Evolutionary conservation across 1,140 invertebrate species (phyloP).

Genomic region (Vanessa atalanta): DNA sequence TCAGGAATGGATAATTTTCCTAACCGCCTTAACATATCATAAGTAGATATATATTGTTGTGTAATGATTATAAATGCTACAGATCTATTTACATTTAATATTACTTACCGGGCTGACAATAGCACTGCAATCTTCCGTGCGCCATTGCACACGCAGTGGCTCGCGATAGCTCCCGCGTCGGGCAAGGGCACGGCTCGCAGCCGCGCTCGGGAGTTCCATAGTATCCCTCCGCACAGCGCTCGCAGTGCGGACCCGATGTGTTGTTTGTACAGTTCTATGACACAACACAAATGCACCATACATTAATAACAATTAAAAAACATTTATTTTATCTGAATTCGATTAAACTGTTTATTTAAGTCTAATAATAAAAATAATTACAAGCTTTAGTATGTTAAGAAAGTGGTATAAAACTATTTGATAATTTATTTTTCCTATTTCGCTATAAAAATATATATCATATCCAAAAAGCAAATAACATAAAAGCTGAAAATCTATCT

Average conservation of each 20-base stretch:
- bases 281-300: neutral
- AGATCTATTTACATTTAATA: neutral
- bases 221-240: conserved; percentile 90
- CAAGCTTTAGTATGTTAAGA: no score
- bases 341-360: neutral
- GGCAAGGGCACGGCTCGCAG: conserved; percentile 94
- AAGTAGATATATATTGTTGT: no score
- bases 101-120: conserved; percentile 84
- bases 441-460: neutral
- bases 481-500: neutral
- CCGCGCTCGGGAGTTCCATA: conserved; percentile 88
- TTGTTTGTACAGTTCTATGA: conserved; percentile 90
- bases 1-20: no score
- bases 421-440: no score
- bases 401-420: no score
- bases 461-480: neutral
- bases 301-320: neutral
- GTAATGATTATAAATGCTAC: neutral
- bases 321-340: neutral
- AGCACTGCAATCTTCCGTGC: conserved; percentile 83
- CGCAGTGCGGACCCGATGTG: conserved; percentile 89
- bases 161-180: conserved; percentile 86
- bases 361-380: no score
- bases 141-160: conserved; percentile 85
- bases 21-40: no score